Base-by-base conservation (phyloP, 2,888 invertebrate species). In the Eulithis testata region DNA sequence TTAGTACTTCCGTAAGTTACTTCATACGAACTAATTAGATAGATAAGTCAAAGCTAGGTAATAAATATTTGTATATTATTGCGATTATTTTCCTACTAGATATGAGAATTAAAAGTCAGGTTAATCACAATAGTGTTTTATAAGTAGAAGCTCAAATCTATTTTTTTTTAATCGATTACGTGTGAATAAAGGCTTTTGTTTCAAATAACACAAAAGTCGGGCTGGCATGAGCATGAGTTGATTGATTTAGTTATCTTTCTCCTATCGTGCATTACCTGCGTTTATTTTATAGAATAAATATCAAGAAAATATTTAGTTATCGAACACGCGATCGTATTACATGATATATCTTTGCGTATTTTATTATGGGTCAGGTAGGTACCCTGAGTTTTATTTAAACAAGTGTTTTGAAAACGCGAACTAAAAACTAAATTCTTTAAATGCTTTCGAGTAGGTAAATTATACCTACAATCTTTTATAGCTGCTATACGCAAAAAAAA, bases 241-340 rank as follows among this genome's bases (percentile, higher is more conserved):
- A 9, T 40, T 40, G 40, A 8, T 12, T 51, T 44, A 51, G 53
- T 52, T 47, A 59, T 43, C 11, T 12, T 52, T 40, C 31, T n/a
- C 27, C 9, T 51, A 57, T 57, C 31, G 37, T 49, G 8, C 31
- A 12, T 47, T 47, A 44, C 37, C 9, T 14, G 1, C 8, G 6
- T 40, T 40, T 5, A 40, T 14, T 14, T 47, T 3, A 14, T 14
- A 4, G n/a, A n/a, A n/a, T 45, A n/a, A 11, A 6, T 56, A 55
- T 55, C 47, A 53, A 59, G 59, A 60, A 49, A 64, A 64, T 58
- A 52, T 60, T 52, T 55, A 55, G 56, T 52, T 37, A 52, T 55
- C 31, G 21, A 51, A 21, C 65, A 56, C 59, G 64, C 64, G 60
- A 49, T 45, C 36, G 12, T 14, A 36, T 8, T 11, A 21, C 50